phyloP scores from a whole-genome alignment of 1,140 invertebrate genomes.

The Drosophila lacertosa region DNA sequence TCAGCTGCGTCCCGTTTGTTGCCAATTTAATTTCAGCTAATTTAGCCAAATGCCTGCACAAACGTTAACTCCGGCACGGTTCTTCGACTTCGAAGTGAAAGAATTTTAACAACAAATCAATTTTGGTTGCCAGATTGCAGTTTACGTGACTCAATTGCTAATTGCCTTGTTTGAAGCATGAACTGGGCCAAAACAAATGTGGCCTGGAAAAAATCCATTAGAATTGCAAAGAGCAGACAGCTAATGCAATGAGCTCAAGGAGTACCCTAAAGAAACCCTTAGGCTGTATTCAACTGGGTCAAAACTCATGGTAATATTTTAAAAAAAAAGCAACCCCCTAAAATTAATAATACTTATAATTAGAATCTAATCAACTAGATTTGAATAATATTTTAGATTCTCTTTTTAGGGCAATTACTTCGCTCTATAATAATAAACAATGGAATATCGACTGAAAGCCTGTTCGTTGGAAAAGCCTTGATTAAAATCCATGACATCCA shows the following conservation, averaged over 20 bases:
- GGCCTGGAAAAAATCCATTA: neutral
- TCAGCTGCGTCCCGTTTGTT: slow-evolving; percentile 13
- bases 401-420: too few relatives aligned
- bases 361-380: too few relatives aligned
- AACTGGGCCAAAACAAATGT: neutral
- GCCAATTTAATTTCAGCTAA: slow-evolving; percentile 25
- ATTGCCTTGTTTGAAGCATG: slow-evolving; percentile 59
- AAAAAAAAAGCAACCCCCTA: too few relatives aligned
- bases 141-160: slow-evolving; percentile 74
- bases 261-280: neutral
- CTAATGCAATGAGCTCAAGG: neutral
- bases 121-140: slow-evolving; percentile 75
- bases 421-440: too few relatives aligned
- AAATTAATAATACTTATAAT: too few relatives aligned
- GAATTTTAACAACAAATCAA: slow-evolving; percentile 71
- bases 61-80: slow-evolving; percentile 19
- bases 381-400: too few relatives aligned
- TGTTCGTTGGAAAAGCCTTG: too few relatives aligned
- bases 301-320: too few relatives aligned
- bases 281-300: too few relatives aligned
- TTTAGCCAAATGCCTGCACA: slow-evolving; percentile 14
- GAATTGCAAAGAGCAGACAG: neutral
- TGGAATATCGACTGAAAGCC: too few relatives aligned
- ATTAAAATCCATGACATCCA: neutral
- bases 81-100: slow-evolving; percentile 23